Conservation (phyloP, 2,888 invertebrate genomes). For the Pachliopta kotzebuea region DNA sequence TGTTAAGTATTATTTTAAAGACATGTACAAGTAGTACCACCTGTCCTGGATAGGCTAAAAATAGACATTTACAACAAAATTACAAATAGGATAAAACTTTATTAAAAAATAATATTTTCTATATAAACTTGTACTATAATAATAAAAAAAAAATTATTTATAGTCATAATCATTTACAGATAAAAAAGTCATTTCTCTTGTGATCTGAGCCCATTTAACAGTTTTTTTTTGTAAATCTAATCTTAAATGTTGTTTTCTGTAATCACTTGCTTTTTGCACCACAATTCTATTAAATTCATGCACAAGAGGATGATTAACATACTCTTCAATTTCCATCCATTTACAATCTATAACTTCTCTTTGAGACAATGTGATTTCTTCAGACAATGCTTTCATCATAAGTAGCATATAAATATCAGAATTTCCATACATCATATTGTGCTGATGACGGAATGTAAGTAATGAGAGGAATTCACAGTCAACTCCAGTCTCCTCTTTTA, state of each 20-base stretch:
- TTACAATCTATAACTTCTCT: slow-evolving; percentile 88
- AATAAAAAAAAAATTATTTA: slow-evolving; percentile 19
- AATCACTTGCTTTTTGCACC: slow-evolving; percentile 83
- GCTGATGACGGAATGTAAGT: slow-evolving; percentile 88
- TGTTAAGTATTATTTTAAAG: too few species aligned
- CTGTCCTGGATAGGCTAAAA: too few species aligned
- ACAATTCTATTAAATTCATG: slow-evolving; percentile 86
- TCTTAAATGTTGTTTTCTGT: slow-evolving; percentile 79
- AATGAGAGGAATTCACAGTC: slow-evolving; percentile 87
- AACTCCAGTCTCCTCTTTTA: slow-evolving; percentile 94
- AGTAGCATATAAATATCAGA: slow-evolving; percentile 93
- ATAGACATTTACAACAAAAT: too few species aligned
- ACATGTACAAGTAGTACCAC: too few species aligned
- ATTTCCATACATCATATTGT: slow-evolving; percentile 87
- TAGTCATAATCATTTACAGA: slow-evolving; percentile 46
- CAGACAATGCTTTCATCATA: slow-evolving; percentile 83
- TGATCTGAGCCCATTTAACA: slow-evolving; percentile 57
- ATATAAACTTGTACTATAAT: too few species aligned
- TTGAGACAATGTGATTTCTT: slow-evolving; percentile 84
- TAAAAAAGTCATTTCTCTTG: slow-evolving; percentile 60
- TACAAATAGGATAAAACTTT: too few species aligned
- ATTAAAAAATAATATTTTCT: too few species aligned
- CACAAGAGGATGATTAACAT: slow-evolving; percentile 84
- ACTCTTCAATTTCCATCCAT: slow-evolving; percentile 92
- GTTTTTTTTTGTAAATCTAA: slow-evolving; percentile 79